phyloP scores from a whole-genome alignment of 2,113 vertebrate genomes.

The Taurulus bubalis region DNA sequence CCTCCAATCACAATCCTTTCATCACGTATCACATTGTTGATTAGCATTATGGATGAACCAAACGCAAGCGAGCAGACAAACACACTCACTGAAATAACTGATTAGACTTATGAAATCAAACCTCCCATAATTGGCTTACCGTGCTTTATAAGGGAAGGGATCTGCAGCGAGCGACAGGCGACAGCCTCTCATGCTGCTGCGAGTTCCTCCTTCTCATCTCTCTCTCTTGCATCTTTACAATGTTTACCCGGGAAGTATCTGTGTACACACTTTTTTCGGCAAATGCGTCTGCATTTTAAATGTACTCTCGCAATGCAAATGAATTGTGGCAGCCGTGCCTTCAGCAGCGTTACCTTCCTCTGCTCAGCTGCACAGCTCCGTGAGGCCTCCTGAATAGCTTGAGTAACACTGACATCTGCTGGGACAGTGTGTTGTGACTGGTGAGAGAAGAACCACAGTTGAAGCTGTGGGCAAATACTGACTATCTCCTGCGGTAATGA shows the following conservation, averaged over 20 bases:
- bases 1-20: slow-evolving; percentile 26
- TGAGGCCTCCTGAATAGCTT: slow-evolving; percentile 62
- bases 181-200: slow-evolving; percentile 31
- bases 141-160: slow-evolving; percentile 51
- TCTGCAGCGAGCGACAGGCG: slow-evolving; percentile 38
- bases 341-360: background rate
- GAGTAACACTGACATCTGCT: slow-evolving; percentile 87
- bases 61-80: slow-evolving; percentile 36
- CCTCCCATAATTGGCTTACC: slow-evolving; percentile 61
- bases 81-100: slow-evolving; percentile 51
- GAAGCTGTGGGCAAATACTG: background rate
- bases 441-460: background rate
- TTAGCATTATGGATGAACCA: no score
- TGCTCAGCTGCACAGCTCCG: slow-evolving; percentile 20
- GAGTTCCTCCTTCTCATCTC: slow-evolving; percentile 11
- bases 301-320: background rate
- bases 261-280: slow-evolving; percentile 20
- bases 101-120: slow-evolving; percentile 64
- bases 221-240: slow-evolving; percentile 10
- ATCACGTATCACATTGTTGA: slow-evolving; percentile 42
- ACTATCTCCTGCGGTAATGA: background rate
- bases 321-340: background rate
- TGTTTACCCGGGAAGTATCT: slow-evolving; percentile 29
- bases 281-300: slow-evolving; percentile 26
- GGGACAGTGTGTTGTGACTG: slow-evolving; percentile 63